Percentiles rank a stretch among this genome's conserved stretches.
These are phyloP conservation scores for Takifugu ocellatus DNA, from an alignment of 2,797 vertebrate species.

Conservation along the genomic window DNA sequence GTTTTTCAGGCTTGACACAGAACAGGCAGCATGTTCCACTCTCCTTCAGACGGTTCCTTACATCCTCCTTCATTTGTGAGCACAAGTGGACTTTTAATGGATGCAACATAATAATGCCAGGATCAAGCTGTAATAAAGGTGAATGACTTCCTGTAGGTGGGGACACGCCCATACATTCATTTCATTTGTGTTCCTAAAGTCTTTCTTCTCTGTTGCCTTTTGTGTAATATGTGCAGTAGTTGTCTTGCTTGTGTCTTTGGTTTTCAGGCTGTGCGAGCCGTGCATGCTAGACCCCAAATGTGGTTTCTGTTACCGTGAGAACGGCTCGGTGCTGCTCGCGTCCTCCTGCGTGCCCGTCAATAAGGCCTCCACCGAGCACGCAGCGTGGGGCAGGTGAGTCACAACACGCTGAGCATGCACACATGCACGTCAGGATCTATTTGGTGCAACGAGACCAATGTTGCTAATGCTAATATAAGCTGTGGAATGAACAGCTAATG, in stretches of 20 bases:
- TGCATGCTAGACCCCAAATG: constrained; percentile 96
- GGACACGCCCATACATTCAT: constrained; percentile 7
- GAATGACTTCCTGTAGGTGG: constrained; percentile 9
- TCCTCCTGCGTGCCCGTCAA: constrained; percentile 90
- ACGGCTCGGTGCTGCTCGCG: constrained; percentile 80
- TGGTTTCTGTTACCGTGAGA: constrained; percentile 94
- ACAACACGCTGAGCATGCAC: constrained; percentile 20
- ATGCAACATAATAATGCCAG: neutral
- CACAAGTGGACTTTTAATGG: neutral
- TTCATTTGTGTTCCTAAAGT: constrained; percentile 24
- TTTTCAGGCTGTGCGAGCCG: constrained; percentile 84
- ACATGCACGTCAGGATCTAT: neutral
- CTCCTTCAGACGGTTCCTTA: neutral
- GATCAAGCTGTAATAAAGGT: constrained; percentile 2
- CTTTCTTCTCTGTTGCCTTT: neutral
- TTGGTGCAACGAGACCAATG: too few relatives aligned
- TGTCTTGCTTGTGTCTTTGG: neutral
- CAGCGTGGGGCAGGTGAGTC: constrained; percentile 96
- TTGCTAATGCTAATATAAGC: too few relatives aligned
- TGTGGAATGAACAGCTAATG: neutral
- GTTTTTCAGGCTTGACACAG: neutral
- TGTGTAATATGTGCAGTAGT: neutral
- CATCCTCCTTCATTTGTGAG: neutral
- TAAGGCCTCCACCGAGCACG: constrained; percentile 82
- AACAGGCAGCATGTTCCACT: neutral